phyloP scores from a whole-genome alignment of 2,888 invertebrate species.

The Conomelus anceps region DNA sequence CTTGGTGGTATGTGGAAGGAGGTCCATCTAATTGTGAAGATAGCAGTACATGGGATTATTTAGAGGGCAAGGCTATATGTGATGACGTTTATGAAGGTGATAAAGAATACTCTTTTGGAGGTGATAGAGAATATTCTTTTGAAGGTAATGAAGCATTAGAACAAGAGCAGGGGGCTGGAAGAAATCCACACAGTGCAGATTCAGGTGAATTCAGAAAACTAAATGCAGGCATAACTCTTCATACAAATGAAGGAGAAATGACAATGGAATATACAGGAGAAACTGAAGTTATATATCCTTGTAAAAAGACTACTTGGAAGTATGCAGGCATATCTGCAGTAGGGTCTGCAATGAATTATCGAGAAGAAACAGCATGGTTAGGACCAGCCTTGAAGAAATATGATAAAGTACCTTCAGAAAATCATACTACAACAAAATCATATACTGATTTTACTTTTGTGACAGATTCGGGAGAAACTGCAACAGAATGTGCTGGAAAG shows the following conservation, averaged over 20 bases:
- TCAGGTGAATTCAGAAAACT: neutral
- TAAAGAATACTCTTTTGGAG: too few species aligned
- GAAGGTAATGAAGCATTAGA: too few species aligned
- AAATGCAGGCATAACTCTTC: neutral
- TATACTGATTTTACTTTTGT: neutral
- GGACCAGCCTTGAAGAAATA: neutral
- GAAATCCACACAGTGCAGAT: neutral
- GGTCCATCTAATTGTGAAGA: neutral
- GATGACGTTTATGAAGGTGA: too few species aligned
- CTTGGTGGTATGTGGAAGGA: neutral
- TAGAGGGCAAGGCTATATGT: too few species aligned
- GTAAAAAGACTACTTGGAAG: neutral
- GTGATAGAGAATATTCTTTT: too few species aligned
- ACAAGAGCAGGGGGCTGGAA: too few species aligned
- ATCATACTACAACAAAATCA: neutral
- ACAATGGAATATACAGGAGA: neutral
- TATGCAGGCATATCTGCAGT: neutral
- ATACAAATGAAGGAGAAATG: neutral
- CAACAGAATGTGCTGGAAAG: neutral
- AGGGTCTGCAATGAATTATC: neutral
- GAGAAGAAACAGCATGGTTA: neutral
- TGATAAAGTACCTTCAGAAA: neutral
- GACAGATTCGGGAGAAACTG: neutral
- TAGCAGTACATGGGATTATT: neutral
- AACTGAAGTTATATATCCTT: neutral